phyloP scores from a whole-genome alignment of 2,888 invertebrate species.

The Clanis bilineata region DNA sequence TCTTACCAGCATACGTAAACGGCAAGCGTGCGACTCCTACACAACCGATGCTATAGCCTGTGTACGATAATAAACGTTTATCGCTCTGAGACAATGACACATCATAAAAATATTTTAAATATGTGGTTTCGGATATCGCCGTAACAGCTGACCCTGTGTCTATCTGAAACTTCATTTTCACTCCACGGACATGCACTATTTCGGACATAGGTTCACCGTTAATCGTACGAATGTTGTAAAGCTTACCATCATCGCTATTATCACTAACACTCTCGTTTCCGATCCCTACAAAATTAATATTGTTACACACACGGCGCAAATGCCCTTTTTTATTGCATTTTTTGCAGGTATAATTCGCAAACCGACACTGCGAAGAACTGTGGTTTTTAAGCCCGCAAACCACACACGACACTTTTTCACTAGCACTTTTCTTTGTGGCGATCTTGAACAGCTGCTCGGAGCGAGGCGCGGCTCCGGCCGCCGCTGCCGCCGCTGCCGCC shows the following conservation, averaged over 20 bases:
- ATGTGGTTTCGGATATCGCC: background rate
- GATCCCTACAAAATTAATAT: conserved; percentile 15
- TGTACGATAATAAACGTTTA: background rate
- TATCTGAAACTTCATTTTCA: conserved; percentile 13
- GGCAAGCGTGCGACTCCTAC: background rate
- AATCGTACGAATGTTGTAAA: conserved; percentile 23
- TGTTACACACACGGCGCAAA: conserved; percentile 27
- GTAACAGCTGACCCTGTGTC: conserved; percentile 19
- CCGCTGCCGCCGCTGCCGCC: no score
- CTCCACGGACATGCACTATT: background rate
- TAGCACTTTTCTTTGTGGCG: no score
- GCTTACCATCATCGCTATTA: conserved; percentile 27
- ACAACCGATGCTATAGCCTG: background rate
- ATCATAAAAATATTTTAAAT: background rate
- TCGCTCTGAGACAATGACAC: background rate
- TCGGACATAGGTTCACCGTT: conserved; percentile 26
- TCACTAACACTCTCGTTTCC: background rate
- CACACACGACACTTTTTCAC: conserved; percentile 19
- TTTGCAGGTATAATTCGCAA: conserved; percentile 26
- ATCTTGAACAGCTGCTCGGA: background rate
- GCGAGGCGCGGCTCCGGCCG: no score
- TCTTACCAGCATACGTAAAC: background rate
- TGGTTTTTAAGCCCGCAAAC: conserved; percentile 29
- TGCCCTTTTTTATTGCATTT: conserved; percentile 29
- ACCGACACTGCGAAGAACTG: conserved; percentile 24